Conservation (phyloP, 1,140 invertebrate genomes). For the Drosophila seguyi region DNA sequence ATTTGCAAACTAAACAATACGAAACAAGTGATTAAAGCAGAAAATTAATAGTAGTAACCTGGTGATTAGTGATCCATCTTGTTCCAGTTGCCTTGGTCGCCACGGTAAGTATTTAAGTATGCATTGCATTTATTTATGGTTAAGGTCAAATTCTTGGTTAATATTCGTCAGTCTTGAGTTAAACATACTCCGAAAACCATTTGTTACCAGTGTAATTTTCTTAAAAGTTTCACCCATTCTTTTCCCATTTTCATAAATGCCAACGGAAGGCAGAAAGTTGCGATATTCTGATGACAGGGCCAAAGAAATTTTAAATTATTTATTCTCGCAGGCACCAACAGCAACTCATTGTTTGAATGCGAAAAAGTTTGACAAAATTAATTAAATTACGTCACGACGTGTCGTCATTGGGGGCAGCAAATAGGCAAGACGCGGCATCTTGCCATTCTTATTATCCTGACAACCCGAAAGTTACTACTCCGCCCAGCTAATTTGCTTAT, state of each 20-base stretch:
- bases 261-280: slow-evolving; percentile 5
- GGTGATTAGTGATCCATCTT: not conserved
- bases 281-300: slow-evolving; percentile 3
- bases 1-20: not conserved
- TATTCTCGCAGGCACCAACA: slow-evolving; percentile 10
- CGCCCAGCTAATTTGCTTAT: not conserved
- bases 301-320: slow-evolving; percentile 31
- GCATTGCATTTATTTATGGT: not conserved
- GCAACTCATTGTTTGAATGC: slow-evolving; percentile 29
- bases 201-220: not conserved
- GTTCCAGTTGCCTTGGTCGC: not conserved
- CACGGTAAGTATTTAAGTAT: slow-evolving; percentile 18
- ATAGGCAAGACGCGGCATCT: slow-evolving; percentile 2
- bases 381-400: slow-evolving; percentile 24
- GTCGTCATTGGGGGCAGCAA: slow-evolving; percentile 6
- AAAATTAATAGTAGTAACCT: not conserved
- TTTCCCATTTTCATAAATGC: slow-evolving; percentile 2
- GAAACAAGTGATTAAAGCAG: not conserved
- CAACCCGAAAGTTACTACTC: slow-evolving; percentile 8
- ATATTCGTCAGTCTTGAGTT: not conserved
- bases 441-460: not conserved
- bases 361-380: slow-evolving; percentile 38
- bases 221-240: not conserved
- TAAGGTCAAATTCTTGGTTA: not conserved
- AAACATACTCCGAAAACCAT: too few relatives aligned